Percentiles rank a stretch among this genome's conserved stretches.
Conservation (phyloP, 2,888 invertebrate genomes). For the Calameuta filiformis region DNA sequence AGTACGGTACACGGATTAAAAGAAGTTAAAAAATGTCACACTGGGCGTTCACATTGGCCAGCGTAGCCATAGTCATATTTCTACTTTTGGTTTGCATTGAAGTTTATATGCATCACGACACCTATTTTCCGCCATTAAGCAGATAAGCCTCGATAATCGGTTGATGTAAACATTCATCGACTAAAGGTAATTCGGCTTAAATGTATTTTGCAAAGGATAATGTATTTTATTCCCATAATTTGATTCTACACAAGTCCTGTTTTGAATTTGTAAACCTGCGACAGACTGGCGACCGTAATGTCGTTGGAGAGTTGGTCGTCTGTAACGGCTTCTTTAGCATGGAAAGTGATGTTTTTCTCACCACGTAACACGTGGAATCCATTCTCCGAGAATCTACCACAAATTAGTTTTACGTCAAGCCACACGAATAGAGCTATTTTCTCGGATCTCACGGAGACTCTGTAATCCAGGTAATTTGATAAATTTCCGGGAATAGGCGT, state of each 20-base stretch:
- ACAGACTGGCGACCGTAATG: constrained; percentile 23
- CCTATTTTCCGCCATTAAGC: constrained; percentile 42
- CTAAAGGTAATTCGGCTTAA: no score
- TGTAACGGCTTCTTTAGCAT: constrained; percentile 28
- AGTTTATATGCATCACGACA: constrained; percentile 52
- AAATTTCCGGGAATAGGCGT: constrained; percentile 31
- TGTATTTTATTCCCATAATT: no score
- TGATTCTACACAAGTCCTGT: no score
- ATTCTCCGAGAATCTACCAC: constrained; percentile 80
- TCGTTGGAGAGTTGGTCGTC: constrained; percentile 11
- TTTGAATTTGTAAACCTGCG: constrained; percentile 39
- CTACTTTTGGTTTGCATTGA: constrained; percentile 45
- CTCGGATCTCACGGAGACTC: constrained; percentile 66
- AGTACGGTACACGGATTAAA: no score
- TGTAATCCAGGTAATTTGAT: constrained; percentile 43
- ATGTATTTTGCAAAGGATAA: no score
- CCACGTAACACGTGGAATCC: constrained; percentile 72
- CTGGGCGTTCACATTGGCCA: neutral
- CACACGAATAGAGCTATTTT: constrained; percentile 77
- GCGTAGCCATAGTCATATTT: constrained; percentile 20
- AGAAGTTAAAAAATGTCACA: no score
- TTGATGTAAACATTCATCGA: no score
- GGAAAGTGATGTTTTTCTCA: constrained; percentile 49
- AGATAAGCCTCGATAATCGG: no score
- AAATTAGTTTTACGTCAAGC: constrained; percentile 70